Percentiles rank a stretch among this genome's conserved stretches.
Conservation (phyloP, 1,140 invertebrate species). For the Zaprionus tsacasi region DNA sequence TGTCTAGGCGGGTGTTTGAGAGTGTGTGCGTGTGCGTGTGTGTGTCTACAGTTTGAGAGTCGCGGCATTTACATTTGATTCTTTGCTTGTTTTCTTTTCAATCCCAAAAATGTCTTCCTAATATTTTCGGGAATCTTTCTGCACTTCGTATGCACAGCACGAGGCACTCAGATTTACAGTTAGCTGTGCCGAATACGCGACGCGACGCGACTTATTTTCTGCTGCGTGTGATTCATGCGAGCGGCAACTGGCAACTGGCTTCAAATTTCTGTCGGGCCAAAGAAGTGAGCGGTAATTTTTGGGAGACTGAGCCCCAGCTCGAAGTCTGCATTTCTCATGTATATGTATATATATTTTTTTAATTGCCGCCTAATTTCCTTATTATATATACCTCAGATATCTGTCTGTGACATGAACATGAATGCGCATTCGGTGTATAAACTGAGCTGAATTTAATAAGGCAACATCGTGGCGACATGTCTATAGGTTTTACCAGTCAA, state of each 20-base stretch:
- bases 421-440: slow-evolving; percentile 18
- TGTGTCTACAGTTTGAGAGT: slow-evolving; percentile 39
- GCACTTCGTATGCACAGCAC: slow-evolving; percentile 55
- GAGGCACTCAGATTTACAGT: slow-evolving; percentile 49
- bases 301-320: slow-evolving; percentile 11
- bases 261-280: slow-evolving; percentile 31
- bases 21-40: slow-evolving; percentile 10
- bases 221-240: slow-evolving; percentile 64
- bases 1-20: neutral
- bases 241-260: slow-evolving; percentile 52
- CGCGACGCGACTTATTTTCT: slow-evolving; percentile 31
- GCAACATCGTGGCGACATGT: slow-evolving; percentile 41
- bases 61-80: slow-evolving; percentile 33
- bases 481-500: slow-evolving; percentile 41
- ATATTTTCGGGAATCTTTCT: slow-evolving; percentile 29
- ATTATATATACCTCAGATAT: slow-evolving; percentile 2
- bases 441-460: slow-evolving; percentile 61
- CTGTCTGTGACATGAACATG: neutral
- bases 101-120: slow-evolving; percentile 27
- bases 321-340: slow-evolving; percentile 32
- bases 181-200: slow-evolving; percentile 68
- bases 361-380: slow-evolving; percentile 46
- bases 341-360: slow-evolving; percentile 3
- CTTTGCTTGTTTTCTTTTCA: slow-evolving; percentile 31
- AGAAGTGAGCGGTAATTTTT: slow-evolving; percentile 49